Evolutionary conservation across 1,140 invertebrate species (phyloP).

Genomic region (Drosophila suzukii): DNA sequence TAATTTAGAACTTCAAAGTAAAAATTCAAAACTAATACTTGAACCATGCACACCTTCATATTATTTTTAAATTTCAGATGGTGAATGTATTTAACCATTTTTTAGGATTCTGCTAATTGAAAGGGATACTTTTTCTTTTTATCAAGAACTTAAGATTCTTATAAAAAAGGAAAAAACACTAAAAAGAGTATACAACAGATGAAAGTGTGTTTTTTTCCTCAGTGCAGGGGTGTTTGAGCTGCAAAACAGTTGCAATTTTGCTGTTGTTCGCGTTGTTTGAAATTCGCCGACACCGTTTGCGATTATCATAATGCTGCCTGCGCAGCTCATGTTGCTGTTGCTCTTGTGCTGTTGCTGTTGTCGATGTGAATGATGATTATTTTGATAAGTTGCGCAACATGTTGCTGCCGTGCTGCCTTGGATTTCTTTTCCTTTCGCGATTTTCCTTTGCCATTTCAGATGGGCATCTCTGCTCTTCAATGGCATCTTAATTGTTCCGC

Average conservation of each 20-base stretch:
- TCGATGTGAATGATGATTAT: constrained; percentile 78
- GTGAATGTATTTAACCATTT: no score
- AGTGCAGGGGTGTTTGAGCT: constrained; percentile 43
- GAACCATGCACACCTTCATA: no score
- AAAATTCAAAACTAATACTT: no score
- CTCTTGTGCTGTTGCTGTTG: constrained; percentile 33
- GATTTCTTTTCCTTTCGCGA: background rate
- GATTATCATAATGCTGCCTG: constrained; percentile 81
- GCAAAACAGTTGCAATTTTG: constrained; percentile 77
- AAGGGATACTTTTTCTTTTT: no score
- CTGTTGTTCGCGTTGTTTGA: constrained; percentile 62
- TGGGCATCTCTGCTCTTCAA: constrained; percentile 4
- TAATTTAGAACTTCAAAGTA: no score
- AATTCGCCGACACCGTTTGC: constrained; percentile 71
- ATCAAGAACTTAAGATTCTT: no score
- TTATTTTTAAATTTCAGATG: no score
- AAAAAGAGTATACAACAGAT: background rate
- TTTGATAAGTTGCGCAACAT: constrained; percentile 82
- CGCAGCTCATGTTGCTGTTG: constrained; percentile 44
- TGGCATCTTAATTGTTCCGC: constrained; percentile 69
- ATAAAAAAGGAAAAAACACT: no score
- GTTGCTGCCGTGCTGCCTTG: constrained; percentile 27
- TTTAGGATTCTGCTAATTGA: no score
- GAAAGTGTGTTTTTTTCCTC: background rate
- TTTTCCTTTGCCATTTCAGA: constrained; percentile 23